Percentiles rank a stretch among this genome's conserved stretches.
phyloP scores from a whole-genome alignment of 2,888 invertebrate species.

The Andrena praecox region DNA sequence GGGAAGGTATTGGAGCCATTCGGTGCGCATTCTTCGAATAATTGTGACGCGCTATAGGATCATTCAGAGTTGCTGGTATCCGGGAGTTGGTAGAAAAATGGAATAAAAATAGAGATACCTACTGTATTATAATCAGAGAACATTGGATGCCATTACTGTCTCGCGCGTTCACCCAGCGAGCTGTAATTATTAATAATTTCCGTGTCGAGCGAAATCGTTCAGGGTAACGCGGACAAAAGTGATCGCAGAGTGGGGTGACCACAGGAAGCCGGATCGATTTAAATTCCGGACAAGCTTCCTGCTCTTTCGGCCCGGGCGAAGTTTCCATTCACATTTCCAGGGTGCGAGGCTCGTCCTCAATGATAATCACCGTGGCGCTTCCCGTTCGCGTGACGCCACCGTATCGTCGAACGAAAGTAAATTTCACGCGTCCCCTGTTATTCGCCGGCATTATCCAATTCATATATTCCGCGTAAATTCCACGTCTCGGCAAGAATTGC shows the following conservation, averaged over 20 bases:
- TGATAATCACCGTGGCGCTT: slow-evolving; percentile 40
- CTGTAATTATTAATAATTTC: slow-evolving; percentile 27
- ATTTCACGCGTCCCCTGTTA: not conserved
- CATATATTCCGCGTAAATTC: not conserved
- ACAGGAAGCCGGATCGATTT: slow-evolving; percentile 51
- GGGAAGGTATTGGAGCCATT: not conserved
- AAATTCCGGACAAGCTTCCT: slow-evolving; percentile 43
- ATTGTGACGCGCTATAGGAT: too few relatives aligned
- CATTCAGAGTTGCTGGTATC: too few relatives aligned
- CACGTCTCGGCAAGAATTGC: not conserved
- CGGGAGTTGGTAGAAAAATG: not conserved
- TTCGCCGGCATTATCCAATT: not conserved
- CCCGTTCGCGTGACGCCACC: not conserved
- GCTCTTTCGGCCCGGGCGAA: slow-evolving; percentile 11
- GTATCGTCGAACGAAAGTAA: slow-evolving; percentile 4
- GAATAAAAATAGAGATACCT: too few relatives aligned
- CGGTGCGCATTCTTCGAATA: not conserved
- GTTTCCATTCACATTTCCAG: slow-evolving; percentile 40
- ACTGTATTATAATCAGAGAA: too few relatives aligned
- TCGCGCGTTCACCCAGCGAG: not conserved
- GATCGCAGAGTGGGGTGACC: not conserved
- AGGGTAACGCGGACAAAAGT: not conserved
- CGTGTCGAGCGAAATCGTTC: slow-evolving; percentile 5
- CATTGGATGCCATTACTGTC: too few relatives aligned
- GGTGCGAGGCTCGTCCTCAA: slow-evolving; percentile 24